Conservation (phyloP, 1,140 invertebrate species). For the Onthophagus taurus region DNA sequence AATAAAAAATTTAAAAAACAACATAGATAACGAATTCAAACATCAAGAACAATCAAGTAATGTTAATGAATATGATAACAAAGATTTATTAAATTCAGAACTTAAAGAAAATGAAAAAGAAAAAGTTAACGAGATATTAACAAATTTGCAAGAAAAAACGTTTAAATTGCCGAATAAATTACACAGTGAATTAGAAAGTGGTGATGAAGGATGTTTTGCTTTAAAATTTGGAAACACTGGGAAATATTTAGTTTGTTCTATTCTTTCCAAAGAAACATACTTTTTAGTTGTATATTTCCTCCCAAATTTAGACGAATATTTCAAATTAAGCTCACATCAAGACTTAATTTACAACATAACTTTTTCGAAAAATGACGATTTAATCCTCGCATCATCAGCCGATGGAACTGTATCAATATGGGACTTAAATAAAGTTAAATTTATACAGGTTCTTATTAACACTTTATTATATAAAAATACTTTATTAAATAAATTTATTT, state of each 20-base stretch:
- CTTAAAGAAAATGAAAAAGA: constrained; percentile 2
- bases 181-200: constrained; percentile 21
- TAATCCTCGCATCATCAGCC: constrained; percentile 27
- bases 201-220: constrained; percentile 25
- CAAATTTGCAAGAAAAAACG: constrained; percentile 6
- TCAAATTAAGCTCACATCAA: constrained; percentile 25
- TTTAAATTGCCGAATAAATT: constrained; percentile 29
- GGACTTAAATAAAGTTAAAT: constrained; percentile 20
- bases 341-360: constrained; percentile 30
- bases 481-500: constrained; percentile 7
- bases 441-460: constrained; percentile 19
- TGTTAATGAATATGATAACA: background rate
- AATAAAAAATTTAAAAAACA: constrained; percentile 18
- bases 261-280: constrained; percentile 21
- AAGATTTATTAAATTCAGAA: background rate
- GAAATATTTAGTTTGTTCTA: constrained; percentile 28
- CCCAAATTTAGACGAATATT: constrained; percentile 23
- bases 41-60: background rate
- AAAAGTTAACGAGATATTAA: constrained; percentile 4
- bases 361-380: constrained; percentile 24
- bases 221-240: constrained; percentile 33
- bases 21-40: background rate
- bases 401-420: constrained; percentile 28
- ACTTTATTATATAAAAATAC: background rate
- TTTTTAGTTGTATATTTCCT: constrained; percentile 25